Conservation (phyloP, 2,888 invertebrate species). For the Lampropteryx suffumata region DNA sequence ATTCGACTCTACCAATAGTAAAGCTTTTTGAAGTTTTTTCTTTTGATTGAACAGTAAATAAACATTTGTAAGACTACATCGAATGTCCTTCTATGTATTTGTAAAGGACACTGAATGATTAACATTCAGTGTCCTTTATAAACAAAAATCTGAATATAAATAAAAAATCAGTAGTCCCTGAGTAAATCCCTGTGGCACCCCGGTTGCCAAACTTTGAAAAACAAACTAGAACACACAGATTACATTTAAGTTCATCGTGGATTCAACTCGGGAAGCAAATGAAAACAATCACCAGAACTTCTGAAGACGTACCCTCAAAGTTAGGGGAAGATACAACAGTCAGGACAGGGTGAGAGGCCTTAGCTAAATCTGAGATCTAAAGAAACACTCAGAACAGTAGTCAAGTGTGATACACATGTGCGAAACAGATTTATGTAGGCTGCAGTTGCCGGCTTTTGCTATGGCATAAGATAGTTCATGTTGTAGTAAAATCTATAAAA, state of each 20-base stretch:
- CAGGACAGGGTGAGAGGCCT: conserved; percentile 17
- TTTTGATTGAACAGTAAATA: no score
- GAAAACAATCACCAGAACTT: conserved; percentile 24
- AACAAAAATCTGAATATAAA: no score
- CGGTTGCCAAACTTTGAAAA: conserved; percentile 5
- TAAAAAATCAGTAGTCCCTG: no score
- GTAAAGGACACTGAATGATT: no score
- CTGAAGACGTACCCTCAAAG: conserved; percentile 25
- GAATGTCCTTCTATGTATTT: no score
- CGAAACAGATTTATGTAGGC: conserved; percentile 13
- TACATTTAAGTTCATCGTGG: conserved; percentile 10
- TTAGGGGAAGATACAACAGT: conserved; percentile 20
- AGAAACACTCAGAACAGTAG: conserved; percentile 27
- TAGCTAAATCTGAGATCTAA: conserved; percentile 29
- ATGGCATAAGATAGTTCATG: no score
- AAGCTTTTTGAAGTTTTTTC: background rate
- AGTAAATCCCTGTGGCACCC: conserved; percentile 13
- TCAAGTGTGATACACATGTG: conserved; percentile 16
- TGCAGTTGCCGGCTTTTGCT: background rate
- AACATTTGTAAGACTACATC: no score
- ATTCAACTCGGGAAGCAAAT: conserved; percentile 21
- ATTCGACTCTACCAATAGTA: conserved; percentile 24
- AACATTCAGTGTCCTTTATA: no score
- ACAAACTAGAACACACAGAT: conserved; percentile 11
- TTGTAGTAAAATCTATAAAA: no score